Evolutionary conservation across 2,113 vertebrate species (phyloP), one percentile per base, ranked within the genome.

Genomic region (Catharus bicknelli): DNA sequence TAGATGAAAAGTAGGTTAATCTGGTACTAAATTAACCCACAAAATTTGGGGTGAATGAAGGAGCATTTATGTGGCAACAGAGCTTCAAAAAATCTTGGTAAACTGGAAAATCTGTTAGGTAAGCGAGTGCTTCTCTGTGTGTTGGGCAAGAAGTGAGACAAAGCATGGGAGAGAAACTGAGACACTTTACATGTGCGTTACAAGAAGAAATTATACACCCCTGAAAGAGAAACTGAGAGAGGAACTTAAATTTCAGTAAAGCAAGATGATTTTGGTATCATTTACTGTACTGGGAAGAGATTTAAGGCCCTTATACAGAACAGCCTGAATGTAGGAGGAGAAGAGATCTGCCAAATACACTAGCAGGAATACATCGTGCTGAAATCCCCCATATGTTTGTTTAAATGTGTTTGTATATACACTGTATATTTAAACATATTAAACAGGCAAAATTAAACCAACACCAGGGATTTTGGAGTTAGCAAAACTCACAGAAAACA

Each of bases 331-430:
- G 78, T 93, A 40, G 90, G 81, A 67, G 88, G 72, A 77, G 48
- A 94, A 78, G 57, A 70, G 48, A 77, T 67, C 48, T 96, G 94
- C 36, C 90, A 96, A 90, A 90, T 66, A 50, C 11, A 17, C 22
- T 76, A 73, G 29, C 1, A 68, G 2, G 30, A 78, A 92, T 64
- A 53, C 50, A 57, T 80, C 6, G 0, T 77, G 53, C 45, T 90
- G 89, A 93, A 96, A 90, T 32, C 18, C 23, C 48, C 86, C 90
- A 94, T 93, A 91, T 96, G 93, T 86, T 96, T 88, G 74, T 92
- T 93, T 95, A 72, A 90, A 72, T n/a, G 4, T 94, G 91, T 96
- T 96, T 94, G 42, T 43, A 76, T 38, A 82, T 87, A 69, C 47
- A 73, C 22, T 55, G 7, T 36, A 30, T 84, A 83, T 93, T 90